phyloP scores from a whole-genome alignment of 2,113 vertebrate genomes.

The Archilochus colubris region DNA sequence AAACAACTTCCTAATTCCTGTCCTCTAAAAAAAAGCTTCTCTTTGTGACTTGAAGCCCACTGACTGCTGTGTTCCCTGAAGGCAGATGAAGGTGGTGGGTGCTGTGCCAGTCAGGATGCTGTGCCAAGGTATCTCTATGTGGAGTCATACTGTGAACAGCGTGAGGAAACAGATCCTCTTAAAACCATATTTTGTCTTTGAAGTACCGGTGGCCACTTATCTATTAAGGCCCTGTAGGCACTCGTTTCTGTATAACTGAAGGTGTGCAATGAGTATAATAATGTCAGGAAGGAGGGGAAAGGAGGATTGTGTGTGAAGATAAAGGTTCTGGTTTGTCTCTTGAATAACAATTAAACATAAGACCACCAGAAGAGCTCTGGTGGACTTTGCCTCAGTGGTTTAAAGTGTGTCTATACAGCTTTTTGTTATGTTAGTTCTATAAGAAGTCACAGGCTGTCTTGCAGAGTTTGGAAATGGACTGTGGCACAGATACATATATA shows the following conservation, averaged over 20 bases:
- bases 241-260: not conserved
- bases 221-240: not conserved
- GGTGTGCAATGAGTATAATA: not conserved
- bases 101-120: not conserved
- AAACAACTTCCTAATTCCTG: not conserved
- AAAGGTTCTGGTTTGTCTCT: not conserved
- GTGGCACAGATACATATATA: not conserved
- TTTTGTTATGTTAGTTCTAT: not conserved
- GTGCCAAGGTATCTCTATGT: accelerated
- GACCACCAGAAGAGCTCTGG: not conserved
- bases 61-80: accelerated
- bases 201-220: not conserved
- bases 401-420: not conserved
- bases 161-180: not conserved
- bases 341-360: not conserved
- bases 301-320: not conserved
- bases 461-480: not conserved
- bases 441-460: not conserved
- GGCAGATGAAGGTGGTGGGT: not conserved
- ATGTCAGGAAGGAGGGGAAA: not conserved
- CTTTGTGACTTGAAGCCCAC: not conserved
- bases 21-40: not conserved
- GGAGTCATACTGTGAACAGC: not conserved
- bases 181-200: not conserved
- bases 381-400: not conserved